These are phyloP conservation scores for Aquatica leii DNA, from an alignment of 2,888 invertebrate species.

Conservation along the genomic window DNA sequence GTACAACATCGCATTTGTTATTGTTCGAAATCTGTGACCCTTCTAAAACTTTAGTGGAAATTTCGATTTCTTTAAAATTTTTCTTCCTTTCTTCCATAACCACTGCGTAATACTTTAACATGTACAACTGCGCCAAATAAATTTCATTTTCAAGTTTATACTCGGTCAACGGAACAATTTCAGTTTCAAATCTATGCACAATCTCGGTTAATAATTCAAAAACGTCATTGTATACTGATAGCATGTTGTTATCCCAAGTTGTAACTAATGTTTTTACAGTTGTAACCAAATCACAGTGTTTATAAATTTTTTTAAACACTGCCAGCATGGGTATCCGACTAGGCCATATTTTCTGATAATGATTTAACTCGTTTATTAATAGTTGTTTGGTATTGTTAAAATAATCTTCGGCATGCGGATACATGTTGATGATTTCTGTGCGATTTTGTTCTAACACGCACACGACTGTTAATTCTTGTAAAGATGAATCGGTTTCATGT, in stretches of 20 bases:
- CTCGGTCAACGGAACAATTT: conserved; percentile 9
- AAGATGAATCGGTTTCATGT: conserved; percentile 24
- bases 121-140: conserved; percentile 45
- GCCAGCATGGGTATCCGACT: conserved; percentile 48
- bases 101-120: conserved; percentile 44
- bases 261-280: conserved; percentile 42
- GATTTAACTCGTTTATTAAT: conserved; percentile 44
- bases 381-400: conserved; percentile 36
- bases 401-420: conserved; percentile 28
- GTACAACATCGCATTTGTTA: conserved; percentile 51
- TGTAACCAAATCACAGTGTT: conserved; percentile 40
- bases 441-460: conserved; percentile 40
- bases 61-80: conserved; percentile 48
- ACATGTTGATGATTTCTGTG: conserved; percentile 31
- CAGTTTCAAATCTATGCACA: conserved; percentile 39
- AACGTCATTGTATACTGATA: conserved; percentile 39
- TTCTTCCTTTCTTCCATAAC: conserved; percentile 40
- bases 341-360: conserved; percentile 49
- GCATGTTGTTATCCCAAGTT: conserved; percentile 44
- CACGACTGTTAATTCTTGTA: conserved; percentile 45
- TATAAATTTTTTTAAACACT: conserved; percentile 43
- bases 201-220: conserved; percentile 31
- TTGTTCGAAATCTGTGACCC: conserved; percentile 44
- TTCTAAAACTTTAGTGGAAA: conserved; percentile 25
- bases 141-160: conserved; percentile 30